Conservation (phyloP, 2,888 invertebrate species). For the Rosalia funebris region DNA sequence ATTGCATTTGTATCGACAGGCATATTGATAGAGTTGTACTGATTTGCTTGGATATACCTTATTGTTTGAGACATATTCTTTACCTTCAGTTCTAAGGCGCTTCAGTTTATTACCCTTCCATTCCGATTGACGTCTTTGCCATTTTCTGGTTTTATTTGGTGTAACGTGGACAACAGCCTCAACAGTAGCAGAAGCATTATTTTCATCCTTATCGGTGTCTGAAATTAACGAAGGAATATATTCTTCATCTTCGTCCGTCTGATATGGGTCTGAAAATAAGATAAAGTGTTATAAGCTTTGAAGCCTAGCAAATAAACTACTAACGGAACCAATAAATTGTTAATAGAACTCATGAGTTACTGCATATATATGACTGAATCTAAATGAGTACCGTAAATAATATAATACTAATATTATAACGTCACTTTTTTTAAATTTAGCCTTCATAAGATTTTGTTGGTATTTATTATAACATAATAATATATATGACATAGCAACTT, state of each 20-base stretch:
- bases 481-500: conserved; percentile 7
- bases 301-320: background rate
- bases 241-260: conserved; percentile 16
- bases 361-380: background rate
- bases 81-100: background rate
- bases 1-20: background rate
- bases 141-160: conserved; percentile 1
- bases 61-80: background rate
- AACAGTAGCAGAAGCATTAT: background rate
- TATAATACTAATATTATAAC: conserved; percentile 4
- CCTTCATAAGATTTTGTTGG: background rate
- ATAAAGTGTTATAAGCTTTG: background rate
- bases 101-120: background rate
- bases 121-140: conserved; percentile 7
- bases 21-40: too few species aligned
- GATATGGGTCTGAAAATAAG: conserved; percentile 16
- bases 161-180: conserved; percentile 3
- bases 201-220: background rate
- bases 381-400: conserved; percentile 5
- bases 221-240: background rate
- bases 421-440: background rate
- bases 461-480: background rate
- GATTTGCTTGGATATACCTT: background rate
- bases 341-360: too few species aligned
- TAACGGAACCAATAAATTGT: background rate